Evolutionary conservation across 2,888 invertebrate genomes (phyloP), one percentile per base, ranked within the genome.

Genomic region (Coleophora deauratella): DNA sequence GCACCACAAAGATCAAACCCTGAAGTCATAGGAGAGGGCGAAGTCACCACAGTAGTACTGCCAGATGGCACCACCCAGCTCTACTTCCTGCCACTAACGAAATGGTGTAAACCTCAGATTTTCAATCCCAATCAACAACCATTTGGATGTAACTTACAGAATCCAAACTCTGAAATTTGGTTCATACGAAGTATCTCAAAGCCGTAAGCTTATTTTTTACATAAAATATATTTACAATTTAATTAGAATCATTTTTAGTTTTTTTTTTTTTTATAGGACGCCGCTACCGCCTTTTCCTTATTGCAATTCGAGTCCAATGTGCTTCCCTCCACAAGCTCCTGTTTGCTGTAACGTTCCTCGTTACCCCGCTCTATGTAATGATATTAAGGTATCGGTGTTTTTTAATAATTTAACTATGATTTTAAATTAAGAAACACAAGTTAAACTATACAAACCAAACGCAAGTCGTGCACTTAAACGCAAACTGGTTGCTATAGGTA

Each of bases 11-110:
- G 21, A 35, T 52, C 51, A 37, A 48, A 43, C 37, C 55, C 72
- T 37, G 66, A 69, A 44, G 54, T 82, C 50, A 55, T 77, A 36
- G 82, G 85, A 8, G 82, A 84, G 51, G 85, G 85, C 14, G 74
- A 81, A 38, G 65, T 85, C 3, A 58, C 61, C 1, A 59, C 77
- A 1, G 34, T 77, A 2, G 49, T 63, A 21, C 57, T 67, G 33
- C 72, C 78, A 1, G 79, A 85, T 50, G 85, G 85, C 27, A 66
- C 58, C 28, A 45, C 69, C 1, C 78, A 79, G 47, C 66, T 66
- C 33, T 69, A 69, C 42, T 85, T 84, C 49, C 46, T 70, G 28
- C 84, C 82, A 10, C 55, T 55, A 3, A 38, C 54, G 11, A 62
- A 62, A 40, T 59, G 61, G 55, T 54, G 56, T 49, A 41, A 57